Conservation (phyloP, 2,888 invertebrate genomes). For the Nemotelus pantherinus region DNA sequence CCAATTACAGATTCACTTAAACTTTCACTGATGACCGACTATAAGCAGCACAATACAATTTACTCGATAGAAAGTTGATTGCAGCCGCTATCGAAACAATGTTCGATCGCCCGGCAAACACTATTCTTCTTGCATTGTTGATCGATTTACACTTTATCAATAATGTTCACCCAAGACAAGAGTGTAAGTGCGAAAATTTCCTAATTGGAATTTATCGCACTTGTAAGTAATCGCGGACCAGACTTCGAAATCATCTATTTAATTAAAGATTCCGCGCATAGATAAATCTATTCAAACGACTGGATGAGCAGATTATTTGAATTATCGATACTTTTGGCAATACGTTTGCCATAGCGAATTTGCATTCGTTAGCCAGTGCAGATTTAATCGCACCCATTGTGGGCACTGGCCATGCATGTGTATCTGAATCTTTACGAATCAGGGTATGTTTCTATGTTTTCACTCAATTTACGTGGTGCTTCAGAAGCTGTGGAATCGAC, state of each 20-base stretch:
- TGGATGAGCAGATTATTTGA: not conserved
- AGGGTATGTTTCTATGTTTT: not conserved
- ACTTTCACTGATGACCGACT: too few species aligned
- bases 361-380: not conserved
- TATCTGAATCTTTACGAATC: not conserved
- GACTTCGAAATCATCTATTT: not conserved
- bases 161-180: too few species aligned
- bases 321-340: constrained; percentile 5
- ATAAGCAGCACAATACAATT: too few species aligned
- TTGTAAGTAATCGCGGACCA: not conserved
- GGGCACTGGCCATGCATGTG: not conserved
- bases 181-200: not conserved
- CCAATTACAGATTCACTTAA: too few species aligned
- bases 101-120: too few species aligned
- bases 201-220: not conserved
- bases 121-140: too few species aligned
- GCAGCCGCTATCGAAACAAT: too few species aligned
- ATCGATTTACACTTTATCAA: too few species aligned
- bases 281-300: not conserved
- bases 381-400: not conserved
- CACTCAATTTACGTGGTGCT: not conserved
- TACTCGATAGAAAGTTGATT: too few species aligned
- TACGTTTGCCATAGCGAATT: not conserved
- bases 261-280: not conserved
- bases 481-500: not conserved